phyloP scores from a whole-genome alignment of 2,113 vertebrate species.

The Leucoraja erinaceus region DNA sequence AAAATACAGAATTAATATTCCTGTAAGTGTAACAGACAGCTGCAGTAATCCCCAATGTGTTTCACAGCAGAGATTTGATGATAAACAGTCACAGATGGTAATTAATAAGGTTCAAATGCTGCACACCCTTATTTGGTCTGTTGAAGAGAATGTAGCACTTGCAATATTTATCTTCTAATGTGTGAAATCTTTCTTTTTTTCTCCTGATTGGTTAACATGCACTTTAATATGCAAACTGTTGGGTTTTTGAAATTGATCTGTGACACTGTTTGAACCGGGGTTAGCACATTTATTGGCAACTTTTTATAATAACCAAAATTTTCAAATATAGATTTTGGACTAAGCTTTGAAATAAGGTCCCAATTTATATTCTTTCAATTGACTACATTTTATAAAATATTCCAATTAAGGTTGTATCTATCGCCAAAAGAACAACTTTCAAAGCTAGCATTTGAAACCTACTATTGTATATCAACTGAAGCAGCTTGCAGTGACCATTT shows the following conservation, averaged over 20 bases:
- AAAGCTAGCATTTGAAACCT: background rate
- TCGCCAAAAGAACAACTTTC: background rate
- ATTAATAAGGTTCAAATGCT: conserved; percentile 37
- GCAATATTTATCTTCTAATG: conserved; percentile 10
- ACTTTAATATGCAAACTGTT: background rate
- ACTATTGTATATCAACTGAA: background rate
- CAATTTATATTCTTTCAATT: background rate
- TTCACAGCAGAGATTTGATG: conserved; percentile 31
- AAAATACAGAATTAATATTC: conserved; percentile 6
- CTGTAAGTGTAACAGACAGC: conserved; percentile 24
- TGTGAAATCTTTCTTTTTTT: conserved; percentile 7
- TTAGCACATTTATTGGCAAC: background rate
- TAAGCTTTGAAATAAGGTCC: background rate
- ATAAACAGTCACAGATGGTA: conserved; percentile 37
- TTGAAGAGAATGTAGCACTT: conserved; percentile 25
- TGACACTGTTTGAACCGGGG: background rate
- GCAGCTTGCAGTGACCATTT: background rate
- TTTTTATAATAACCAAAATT: background rate
- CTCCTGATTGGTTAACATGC: background rate
- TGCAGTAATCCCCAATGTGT: conserved; percentile 28
- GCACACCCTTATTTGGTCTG: conserved; percentile 31
- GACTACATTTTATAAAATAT: background rate
- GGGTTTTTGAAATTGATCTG: conserved; percentile 1
- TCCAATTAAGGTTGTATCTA: background rate
- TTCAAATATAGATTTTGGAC: background rate